A percentile compares a stretch with the other conserved stretches of the same genome.
phyloP scores from a whole-genome alignment of 2,113 vertebrate genomes.

The Sitta europaea region DNA sequence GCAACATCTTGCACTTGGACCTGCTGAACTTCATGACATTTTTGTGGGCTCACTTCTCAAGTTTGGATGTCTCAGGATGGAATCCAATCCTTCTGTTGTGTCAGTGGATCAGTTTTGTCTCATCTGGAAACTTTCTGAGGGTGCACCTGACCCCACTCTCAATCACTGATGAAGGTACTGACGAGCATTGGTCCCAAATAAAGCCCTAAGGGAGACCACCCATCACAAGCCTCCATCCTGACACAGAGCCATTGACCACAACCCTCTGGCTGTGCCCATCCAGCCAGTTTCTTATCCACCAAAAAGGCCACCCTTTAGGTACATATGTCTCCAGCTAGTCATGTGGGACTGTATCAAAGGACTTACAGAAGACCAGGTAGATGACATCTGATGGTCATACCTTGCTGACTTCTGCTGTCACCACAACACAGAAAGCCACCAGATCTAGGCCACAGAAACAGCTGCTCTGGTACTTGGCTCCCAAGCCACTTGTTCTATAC shows the following conservation, averaged over 20 bases:
- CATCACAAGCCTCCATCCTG: rapidly evolving
- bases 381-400: rapidly evolving
- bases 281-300: background rate
- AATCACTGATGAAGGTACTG: background rate
- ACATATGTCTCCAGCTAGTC: rapidly evolving
- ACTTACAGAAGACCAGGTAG: background rate
- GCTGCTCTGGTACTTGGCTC: background rate
- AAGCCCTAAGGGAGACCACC: background rate
- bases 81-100: background rate
- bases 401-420: background rate
- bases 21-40: background rate
- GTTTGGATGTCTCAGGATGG: background rate
- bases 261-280: background rate
- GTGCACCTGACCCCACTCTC: background rate
- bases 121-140: background rate
- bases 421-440: background rate
- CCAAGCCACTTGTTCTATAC: background rate
- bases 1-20: background rate
- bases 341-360: background rate
- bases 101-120: background rate
- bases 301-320: background rate
- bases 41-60: background rate
- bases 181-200: rapidly evolving
- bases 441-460: background rate
- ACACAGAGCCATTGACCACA: background rate